Conservation (phyloP, 1,140 invertebrate species). For the Thaumatotibia leucotreta region DNA sequence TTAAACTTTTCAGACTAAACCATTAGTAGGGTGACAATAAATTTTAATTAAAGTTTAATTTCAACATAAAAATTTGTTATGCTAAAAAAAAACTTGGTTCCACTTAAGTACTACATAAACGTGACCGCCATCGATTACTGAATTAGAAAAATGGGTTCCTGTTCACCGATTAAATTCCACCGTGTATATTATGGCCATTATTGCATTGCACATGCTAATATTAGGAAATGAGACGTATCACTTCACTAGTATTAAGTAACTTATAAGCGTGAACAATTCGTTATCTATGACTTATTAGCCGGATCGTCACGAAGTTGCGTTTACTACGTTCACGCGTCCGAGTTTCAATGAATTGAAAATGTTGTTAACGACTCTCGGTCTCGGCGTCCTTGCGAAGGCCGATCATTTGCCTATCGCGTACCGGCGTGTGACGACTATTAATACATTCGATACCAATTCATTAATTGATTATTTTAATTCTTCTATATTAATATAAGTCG, state of each 20-base stretch:
- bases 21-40: too few relatives aligned
- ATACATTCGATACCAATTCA: neutral
- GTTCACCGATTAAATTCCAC: too few relatives aligned
- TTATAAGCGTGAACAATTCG: constrained; percentile 9
- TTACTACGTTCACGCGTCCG: constrained; percentile 31
- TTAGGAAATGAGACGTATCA: neutral
- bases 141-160: too few relatives aligned
- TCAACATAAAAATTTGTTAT: too few relatives aligned
- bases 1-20: too few relatives aligned
- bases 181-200: neutral
- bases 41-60: too few relatives aligned
- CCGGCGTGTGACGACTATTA: neutral
- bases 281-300: constrained; percentile 12
- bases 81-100: too few relatives aligned
- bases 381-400: constrained; percentile 67
- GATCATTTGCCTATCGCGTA: constrained; percentile 50
- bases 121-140: too few relatives aligned
- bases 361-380: constrained; percentile 38
- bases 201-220: neutral
- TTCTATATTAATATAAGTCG: too few relatives aligned
- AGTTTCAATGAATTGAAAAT: constrained; percentile 34
- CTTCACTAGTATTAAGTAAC: neutral
- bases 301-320: constrained; percentile 21
- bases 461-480: neutral
- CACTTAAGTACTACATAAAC: too few relatives aligned